phyloP scores from a whole-genome alignment of 2,888 invertebrate genomes.

The Tenthredo mesomela region DNA sequence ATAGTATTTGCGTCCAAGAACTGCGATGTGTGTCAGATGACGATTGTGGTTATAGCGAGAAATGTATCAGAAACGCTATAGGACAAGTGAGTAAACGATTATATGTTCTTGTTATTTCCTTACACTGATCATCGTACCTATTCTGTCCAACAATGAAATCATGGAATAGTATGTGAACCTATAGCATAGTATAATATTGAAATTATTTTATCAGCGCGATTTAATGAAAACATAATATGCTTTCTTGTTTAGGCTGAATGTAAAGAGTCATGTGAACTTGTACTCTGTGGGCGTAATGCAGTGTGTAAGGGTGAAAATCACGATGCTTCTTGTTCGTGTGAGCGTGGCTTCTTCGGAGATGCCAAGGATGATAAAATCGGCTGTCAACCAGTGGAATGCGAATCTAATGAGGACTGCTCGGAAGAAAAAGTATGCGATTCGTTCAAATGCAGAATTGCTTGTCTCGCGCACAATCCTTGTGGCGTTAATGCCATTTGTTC shows the following conservation, averaged over 20 bases:
- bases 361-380: conserved; percentile 87
- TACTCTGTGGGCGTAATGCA: conserved; percentile 90
- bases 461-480: conserved; percentile 90
- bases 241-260: conserved; percentile 82
- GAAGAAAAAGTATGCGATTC: conserved; percentile 91
- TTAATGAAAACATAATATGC: not conserved
- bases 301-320: conserved; percentile 88
- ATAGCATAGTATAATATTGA: not conserved
- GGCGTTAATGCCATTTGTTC: conserved; percentile 92
- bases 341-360: conserved; percentile 88
- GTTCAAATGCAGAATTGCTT: conserved; percentile 92
- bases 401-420: conserved; percentile 85
- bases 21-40: conserved; percentile 86
- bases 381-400: conserved; percentile 90
- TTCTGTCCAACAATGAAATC: no score
- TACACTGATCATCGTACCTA: no score
- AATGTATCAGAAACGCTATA: conserved; percentile 84
- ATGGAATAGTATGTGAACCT: no score
- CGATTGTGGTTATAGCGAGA: conserved; percentile 88
- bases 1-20: conserved; percentile 92
- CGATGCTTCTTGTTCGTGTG: conserved; percentile 88
- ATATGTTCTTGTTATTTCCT: conserved; percentile 5
- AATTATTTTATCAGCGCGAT: not conserved
- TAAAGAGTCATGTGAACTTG: conserved; percentile 86
- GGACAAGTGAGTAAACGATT: conserved; percentile 80